Conservation (phyloP, 53 echinoderm and acorn worm genomes). For the Actinopyga echinites region DNA sequence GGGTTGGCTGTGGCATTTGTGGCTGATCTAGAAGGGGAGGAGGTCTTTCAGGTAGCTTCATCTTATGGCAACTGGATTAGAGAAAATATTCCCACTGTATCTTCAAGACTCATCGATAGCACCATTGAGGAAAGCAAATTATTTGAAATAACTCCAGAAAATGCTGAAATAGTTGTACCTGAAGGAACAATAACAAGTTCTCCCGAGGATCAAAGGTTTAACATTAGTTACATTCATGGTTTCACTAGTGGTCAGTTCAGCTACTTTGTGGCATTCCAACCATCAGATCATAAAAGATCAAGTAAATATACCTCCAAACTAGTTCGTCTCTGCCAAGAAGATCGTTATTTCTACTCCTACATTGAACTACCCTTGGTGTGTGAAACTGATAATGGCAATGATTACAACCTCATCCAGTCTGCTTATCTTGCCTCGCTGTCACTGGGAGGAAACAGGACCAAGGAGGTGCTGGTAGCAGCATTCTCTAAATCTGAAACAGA, state of each 20-base stretch:
- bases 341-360: slow-evolving; percentile 66
- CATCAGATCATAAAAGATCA: slow-evolving; percentile 19
- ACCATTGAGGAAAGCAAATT: slow-evolving; percentile 18
- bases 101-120: slow-evolving; percentile 45
- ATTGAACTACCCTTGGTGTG: slow-evolving; percentile 72
- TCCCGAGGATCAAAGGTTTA: slow-evolving; percentile 51
- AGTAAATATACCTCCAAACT: slow-evolving; percentile 71
- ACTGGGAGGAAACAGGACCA: slow-evolving; percentile 10
- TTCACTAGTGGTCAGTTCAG: slow-evolving; percentile 76
- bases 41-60: slow-evolving; percentile 66
- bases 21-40: slow-evolving; percentile 43
- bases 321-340: slow-evolving; percentile 76
- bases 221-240: slow-evolving; percentile 80
- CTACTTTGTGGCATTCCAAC: slow-evolving; percentile 76
- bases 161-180: slow-evolving; percentile 34
- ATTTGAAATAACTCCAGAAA: slow-evolving; percentile 24
- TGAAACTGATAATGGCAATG: not conserved
- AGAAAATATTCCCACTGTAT: slow-evolving; percentile 51
- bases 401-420: too few species aligned
- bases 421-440: slow-evolving; percentile 61
- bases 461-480: slow-evolving; percentile 77
- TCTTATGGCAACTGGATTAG: slow-evolving; percentile 57
- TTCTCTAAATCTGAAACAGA: slow-evolving; percentile 44
- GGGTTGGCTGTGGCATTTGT: too few species aligned
- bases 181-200: slow-evolving; percentile 30